Evolutionary conservation across 2,113 vertebrate genomes (phyloP).

Genomic region (Speoplatyrhinus poulsoni): DNA sequence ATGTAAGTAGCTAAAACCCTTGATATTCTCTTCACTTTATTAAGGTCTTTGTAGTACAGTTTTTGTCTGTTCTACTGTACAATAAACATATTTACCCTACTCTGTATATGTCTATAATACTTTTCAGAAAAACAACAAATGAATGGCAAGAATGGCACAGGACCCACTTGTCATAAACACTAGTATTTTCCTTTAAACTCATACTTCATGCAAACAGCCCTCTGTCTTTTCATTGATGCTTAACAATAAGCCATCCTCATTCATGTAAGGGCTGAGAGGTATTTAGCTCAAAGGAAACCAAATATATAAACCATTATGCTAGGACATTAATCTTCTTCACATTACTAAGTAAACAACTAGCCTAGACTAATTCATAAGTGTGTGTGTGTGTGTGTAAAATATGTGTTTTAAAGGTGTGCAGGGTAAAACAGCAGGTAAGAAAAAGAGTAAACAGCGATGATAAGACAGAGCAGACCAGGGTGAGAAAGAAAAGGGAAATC

Average conservation of each 20-base stretch:
- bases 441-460: conserved; percentile 75
- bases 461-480: conserved; percentile 71
- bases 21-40: no score
- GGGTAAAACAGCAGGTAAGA: conserved; percentile 50
- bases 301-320: conserved; percentile 23
- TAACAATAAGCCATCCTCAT: conserved; percentile 48
- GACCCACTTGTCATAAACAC: conserved; percentile 52
- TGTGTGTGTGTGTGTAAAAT: neutral
- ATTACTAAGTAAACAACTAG: conserved; percentile 41
- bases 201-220: conserved; percentile 69
- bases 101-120: no score
- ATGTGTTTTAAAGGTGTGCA: conserved; percentile 36
- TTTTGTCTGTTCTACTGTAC: no score
- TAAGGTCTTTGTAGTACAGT: no score
- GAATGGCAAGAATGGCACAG: conserved; percentile 41
- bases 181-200: conserved; percentile 61
- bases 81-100: no score
- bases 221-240: conserved; percentile 80
- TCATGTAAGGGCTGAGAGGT: conserved; percentile 47
- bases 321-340: conserved; percentile 28
- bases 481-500: conserved; percentile 62
- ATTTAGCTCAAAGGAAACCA: conserved; percentile 35
- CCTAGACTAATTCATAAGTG: conserved; percentile 45
- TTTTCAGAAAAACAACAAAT: neutral
- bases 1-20: no score